Percentiles rank a stretch among this genome's conserved stretches.
Conservation (phyloP, 2,888 invertebrate genomes). For the Drosophila eohydei region DNA sequence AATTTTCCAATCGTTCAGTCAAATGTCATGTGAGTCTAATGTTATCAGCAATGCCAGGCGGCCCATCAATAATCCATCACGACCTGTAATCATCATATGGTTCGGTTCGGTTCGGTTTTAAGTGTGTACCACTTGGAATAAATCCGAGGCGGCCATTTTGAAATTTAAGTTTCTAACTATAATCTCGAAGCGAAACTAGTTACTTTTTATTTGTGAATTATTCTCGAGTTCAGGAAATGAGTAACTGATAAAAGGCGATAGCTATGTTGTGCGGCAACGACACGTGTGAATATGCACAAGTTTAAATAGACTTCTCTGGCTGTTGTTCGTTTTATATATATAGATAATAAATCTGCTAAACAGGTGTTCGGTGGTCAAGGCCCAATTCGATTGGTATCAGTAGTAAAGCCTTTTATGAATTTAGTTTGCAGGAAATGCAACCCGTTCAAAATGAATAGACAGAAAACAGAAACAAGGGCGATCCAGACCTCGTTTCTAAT, state of each 20-base stretch:
- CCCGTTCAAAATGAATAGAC: slow-evolving; percentile 7
- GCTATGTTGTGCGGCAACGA: slow-evolving; percentile 2
- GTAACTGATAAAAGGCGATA: slow-evolving; percentile 52
- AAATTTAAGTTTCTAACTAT: slow-evolving; percentile 15
- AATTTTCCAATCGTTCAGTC: slow-evolving; percentile 34
- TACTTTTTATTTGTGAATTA: not conserved
- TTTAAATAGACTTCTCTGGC: slow-evolving; percentile 4
- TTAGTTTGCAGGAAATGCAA: slow-evolving; percentile 23
- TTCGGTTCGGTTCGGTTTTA: slow-evolving; percentile 8
- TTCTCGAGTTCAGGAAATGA: slow-evolving; percentile 54
- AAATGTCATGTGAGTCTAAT: slow-evolving; percentile 58
- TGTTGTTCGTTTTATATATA: not conserved
- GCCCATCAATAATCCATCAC: slow-evolving; percentile 34
- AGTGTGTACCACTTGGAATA: slow-evolving; percentile 9
- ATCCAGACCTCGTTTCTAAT: slow-evolving; percentile 39
- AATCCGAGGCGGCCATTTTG: slow-evolving; percentile 30
- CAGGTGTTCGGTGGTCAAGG: slow-evolving; percentile 59
- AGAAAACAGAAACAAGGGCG: slow-evolving; percentile 14
- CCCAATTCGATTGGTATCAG: slow-evolving; percentile 7
- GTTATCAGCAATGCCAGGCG: slow-evolving; percentile 45
- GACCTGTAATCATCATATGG: slow-evolving; percentile 40
- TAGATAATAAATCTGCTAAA: not conserved
- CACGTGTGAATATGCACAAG: slow-evolving; percentile 41
- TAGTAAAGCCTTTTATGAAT: slow-evolving; percentile 51
- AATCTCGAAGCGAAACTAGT: slow-evolving; percentile 22